Percentiles rank a stretch among this genome's conserved stretches.
Evolutionary conservation across 2,888 invertebrate genomes (phyloP).

Genomic region (Euzetes globulus): DNA sequence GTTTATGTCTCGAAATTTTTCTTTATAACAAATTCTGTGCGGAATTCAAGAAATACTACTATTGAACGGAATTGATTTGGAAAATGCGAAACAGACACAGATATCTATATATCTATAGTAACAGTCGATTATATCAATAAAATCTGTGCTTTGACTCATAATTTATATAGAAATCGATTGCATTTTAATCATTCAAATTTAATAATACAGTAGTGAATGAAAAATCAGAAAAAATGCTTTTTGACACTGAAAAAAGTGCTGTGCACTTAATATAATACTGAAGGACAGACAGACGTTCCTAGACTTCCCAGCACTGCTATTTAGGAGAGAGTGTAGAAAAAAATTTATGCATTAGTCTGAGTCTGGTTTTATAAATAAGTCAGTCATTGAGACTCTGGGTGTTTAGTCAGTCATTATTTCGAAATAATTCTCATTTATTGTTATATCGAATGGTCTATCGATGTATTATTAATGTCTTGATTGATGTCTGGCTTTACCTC

Average conservation of each 20-base stretch:
- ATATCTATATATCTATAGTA: too few relatives aligned
- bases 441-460: neutral
- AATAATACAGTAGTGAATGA: neutral
- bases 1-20: neutral
- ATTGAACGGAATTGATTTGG: too few relatives aligned
- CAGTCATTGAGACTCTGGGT: neutral
- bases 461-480: neutral
- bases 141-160: neutral
- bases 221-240: neutral
- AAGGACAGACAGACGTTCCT: neutral
- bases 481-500: neutral
- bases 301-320: neutral
- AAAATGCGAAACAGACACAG: neutral
- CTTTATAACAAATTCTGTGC: neutral
- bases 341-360: slow-evolving; percentile 9
- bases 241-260: slow-evolving; percentile 1
- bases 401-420: neutral
- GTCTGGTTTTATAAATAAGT: slow-evolving; percentile 26
- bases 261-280: neutral
- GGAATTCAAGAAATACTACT: too few relatives aligned
- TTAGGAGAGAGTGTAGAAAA: neutral
- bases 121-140: neutral
- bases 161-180: neutral
- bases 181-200: neutral
- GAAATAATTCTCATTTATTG: neutral